Conservation (phyloP, 2,113 vertebrate genomes). For the Megaceryle torquata region DNA sequence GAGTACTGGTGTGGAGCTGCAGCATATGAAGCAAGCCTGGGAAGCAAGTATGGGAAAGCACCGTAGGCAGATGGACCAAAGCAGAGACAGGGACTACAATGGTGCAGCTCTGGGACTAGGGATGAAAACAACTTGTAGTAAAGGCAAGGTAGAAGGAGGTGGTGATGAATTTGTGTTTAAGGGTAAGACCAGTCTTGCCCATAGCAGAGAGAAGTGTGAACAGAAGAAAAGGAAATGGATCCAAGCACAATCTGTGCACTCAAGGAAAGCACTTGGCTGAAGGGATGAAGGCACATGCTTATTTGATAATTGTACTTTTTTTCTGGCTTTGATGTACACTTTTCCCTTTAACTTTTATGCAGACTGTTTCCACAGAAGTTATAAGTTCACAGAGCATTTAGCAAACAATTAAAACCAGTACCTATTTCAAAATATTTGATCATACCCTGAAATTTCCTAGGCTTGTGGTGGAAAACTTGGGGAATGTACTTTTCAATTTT, state of each 20-base stretch:
- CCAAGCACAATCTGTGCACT: not conserved
- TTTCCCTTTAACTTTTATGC: not conserved
- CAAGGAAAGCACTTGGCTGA: not conserved
- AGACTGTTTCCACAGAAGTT: not conserved
- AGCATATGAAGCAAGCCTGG: accelerated
- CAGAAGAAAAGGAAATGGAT: not conserved
- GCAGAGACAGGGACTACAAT: not conserved
- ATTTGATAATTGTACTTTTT: not conserved
- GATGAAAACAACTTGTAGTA: not conserved
- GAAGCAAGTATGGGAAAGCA: not conserved
- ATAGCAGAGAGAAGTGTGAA: not conserved
- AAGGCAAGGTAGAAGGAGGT: not conserved
- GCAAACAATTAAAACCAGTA: not conserved
- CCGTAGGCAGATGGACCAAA: accelerated
- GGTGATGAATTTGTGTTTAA: not conserved
- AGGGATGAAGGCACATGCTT: not conserved
- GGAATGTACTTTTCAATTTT: not conserved
- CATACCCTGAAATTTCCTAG: not conserved
- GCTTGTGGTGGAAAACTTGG: not conserved
- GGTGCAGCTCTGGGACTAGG: not conserved
- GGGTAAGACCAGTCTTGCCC: not conserved
- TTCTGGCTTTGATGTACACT: not conserved
- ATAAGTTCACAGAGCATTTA: not conserved
- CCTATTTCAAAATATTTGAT: not conserved
- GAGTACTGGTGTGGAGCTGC: not conserved